These are phyloP conservation scores for Barbus barbus DNA, from an alignment of 2,113 vertebrate genomes.

Conservation along the genomic window DNA sequence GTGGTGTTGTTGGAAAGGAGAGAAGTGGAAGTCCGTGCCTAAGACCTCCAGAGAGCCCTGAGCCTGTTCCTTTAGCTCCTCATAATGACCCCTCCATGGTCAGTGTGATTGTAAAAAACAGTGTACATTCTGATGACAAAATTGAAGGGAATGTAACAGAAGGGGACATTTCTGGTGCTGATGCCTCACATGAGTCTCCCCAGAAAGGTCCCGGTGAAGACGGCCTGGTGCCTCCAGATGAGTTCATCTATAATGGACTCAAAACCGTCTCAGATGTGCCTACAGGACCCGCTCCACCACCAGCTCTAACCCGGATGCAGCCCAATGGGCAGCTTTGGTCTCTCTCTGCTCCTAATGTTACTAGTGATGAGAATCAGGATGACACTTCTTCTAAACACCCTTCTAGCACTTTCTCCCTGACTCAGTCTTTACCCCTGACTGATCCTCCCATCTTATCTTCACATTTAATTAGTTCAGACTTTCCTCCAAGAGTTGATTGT, in stretches of 20 bases:
- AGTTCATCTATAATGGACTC: constrained; percentile 65
- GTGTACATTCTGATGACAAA: constrained; percentile 71
- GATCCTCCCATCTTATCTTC: constrained; percentile 31
- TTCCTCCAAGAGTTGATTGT: constrained; percentile 48
- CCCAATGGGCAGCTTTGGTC: constrained; percentile 62
- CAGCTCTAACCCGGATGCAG: constrained; percentile 43
- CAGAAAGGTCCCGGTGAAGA: constrained; percentile 48
- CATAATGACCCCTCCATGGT: constrained; percentile 80
- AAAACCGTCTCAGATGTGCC: constrained; percentile 41
- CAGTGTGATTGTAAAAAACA: constrained; percentile 97
- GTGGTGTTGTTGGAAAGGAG: constrained; percentile 61
- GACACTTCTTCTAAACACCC: constrained; percentile 21
- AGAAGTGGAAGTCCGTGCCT: constrained; percentile 61
- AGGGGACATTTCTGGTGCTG: constrained; percentile 35
- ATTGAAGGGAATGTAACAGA: not conserved
- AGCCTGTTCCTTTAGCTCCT: constrained; percentile 6
- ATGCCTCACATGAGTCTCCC: constrained; percentile 26
- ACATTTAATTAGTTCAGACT: constrained; percentile 43
- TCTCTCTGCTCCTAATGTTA: constrained; percentile 54
- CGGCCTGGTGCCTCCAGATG: constrained; percentile 41
- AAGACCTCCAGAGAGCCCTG: constrained; percentile 52
- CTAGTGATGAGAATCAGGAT: constrained; percentile 38
- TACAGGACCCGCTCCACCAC: constrained; percentile 39
- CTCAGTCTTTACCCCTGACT: constrained; percentile 28
- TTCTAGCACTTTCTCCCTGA: constrained; percentile 29